phyloP scores from a whole-genome alignment of 2,797 vertebrate genomes.

The Micromesistius poutassou region DNA sequence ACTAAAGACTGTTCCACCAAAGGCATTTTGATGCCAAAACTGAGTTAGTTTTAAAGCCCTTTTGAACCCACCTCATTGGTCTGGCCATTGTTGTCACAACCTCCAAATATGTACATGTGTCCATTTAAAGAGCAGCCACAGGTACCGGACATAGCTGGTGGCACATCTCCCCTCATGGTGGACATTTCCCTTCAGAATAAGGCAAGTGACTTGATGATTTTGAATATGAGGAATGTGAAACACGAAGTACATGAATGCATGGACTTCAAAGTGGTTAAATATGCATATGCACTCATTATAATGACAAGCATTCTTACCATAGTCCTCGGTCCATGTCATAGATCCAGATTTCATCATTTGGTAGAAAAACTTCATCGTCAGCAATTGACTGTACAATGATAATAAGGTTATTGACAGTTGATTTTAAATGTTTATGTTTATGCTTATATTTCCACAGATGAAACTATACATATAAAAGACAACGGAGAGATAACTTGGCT shows the following conservation, averaged over 20 bases:
- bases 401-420: neutral
- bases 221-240: neutral
- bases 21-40: neutral
- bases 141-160: conserved; percentile 89
- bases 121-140: conserved; percentile 84
- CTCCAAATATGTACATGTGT: conserved; percentile 89
- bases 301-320: conserved; percentile 76
- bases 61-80: conserved; percentile 81
- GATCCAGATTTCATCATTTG: conserved; percentile 90
- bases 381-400: conserved; percentile 79
- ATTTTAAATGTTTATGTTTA: neutral
- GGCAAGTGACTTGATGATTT: neutral
- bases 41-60: neutral
- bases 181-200: conserved; percentile 79
- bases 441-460: neutral
- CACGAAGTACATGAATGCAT: neutral
- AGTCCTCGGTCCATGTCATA: conserved; percentile 86
- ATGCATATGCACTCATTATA: neutral
- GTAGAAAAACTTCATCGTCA: conserved; percentile 89
- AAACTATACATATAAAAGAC: neutral
- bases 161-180: conserved; percentile 83
- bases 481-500: neutral
- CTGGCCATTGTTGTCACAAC: conserved; percentile 90
- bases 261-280: neutral
- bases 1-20: neutral